A percentile compares a stretch with the other conserved stretches of the same genome.
Conservation (phyloP, 92 coral and sea anemone genomes). For the Actinernus sp. region DNA sequence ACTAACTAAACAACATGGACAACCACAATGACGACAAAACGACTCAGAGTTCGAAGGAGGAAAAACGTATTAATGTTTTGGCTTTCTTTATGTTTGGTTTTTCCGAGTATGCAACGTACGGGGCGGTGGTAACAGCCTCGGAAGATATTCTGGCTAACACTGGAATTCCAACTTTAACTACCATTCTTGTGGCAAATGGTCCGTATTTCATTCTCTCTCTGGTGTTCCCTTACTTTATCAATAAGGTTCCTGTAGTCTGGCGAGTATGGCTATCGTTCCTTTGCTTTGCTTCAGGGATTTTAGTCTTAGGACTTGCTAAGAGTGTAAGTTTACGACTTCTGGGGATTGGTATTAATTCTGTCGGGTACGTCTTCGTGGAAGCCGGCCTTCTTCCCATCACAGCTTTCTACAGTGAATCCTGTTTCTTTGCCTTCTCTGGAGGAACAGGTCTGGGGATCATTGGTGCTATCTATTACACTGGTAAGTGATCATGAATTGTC, state of each 20-base stretch:
- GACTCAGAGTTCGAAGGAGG: too few species aligned
- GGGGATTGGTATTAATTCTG: neutral
- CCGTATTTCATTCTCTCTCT: neutral
- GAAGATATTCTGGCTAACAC: conserved; percentile 5
- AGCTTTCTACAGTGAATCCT: neutral
- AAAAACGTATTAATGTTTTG: neutral
- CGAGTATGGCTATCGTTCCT: neutral
- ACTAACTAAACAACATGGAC: too few species aligned
- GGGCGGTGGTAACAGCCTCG: neutral
- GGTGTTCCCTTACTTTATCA: neutral
- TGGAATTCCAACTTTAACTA: neutral
- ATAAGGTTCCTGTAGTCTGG: neutral
- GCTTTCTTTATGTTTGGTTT: conserved; percentile 12
- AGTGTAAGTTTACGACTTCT: neutral
- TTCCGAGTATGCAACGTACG: neutral
- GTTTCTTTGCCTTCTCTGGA: neutral
- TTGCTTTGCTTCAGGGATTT: neutral
- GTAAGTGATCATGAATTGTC: too few species aligned
- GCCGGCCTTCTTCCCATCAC: neutral
- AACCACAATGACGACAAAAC: too few species aligned
- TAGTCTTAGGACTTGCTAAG: neutral
- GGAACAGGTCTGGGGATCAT: conserved; percentile 3
- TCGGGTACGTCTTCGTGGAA: conserved; percentile 1
- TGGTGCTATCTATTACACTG: conserved; percentile 1
- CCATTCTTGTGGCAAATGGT: neutral